A percentile compares a stretch with the other conserved stretches of the same genome.
Evolutionary conservation across 2,797 vertebrate genomes (phyloP).

Genomic region (Halcyon chelicuti): DNA sequence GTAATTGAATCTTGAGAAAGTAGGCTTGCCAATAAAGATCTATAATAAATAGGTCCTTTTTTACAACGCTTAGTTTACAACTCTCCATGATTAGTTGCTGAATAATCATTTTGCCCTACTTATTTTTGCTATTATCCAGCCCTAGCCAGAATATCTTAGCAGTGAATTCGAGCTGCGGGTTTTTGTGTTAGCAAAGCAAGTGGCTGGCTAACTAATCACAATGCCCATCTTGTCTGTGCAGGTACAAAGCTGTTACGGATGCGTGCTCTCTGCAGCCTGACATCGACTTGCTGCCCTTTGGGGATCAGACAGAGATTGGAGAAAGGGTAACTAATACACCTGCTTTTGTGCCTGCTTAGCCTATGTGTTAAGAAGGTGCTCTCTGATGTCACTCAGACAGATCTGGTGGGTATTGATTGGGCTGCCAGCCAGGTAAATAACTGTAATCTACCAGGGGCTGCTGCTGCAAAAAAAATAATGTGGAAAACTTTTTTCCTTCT

Average conservation of each 20-base stretch:
- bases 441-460: background rate
- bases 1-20: background rate
- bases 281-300: slow-evolving; percentile 95
- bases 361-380: background rate
- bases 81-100: background rate
- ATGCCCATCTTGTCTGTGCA: slow-evolving; percentile 56
- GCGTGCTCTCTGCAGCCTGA: slow-evolving; percentile 97
- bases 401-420: background rate
- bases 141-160: background rate
- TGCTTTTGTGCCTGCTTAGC: background rate
- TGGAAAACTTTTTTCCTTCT: background rate
- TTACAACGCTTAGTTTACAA: background rate
- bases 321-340: slow-evolving; percentile 85
- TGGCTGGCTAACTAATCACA: background rate
- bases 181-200: background rate
- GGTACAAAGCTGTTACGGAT: slow-evolving; percentile 97
- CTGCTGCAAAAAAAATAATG: background rate
- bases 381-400: background rate
- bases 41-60: background rate
- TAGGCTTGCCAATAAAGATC: background rate
- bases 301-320: slow-evolving; percentile 99
- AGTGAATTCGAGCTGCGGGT: background rate
- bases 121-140: background rate
- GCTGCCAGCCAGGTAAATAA: background rate
- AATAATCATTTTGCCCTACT: background rate